Evolutionary conservation across 2,113 vertebrate species (phyloP).

Genomic region (Nothocercus julius): DNA sequence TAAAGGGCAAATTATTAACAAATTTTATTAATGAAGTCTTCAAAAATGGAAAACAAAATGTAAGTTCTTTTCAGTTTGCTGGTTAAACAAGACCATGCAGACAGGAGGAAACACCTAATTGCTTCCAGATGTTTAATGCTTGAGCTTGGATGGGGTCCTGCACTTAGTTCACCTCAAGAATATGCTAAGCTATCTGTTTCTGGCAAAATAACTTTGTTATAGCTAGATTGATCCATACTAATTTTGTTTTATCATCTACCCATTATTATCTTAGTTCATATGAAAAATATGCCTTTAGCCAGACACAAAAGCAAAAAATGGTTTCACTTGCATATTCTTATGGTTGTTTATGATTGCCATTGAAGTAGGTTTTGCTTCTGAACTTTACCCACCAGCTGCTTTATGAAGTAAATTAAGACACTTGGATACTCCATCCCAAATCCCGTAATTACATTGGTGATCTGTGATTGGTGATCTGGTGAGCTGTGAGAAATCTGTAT

Average conservation of each 20-base stretch:
- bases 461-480: neutral
- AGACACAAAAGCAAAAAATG: constrained; percentile 39
- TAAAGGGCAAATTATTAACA: neutral
- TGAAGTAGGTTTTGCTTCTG: constrained; percentile 6
- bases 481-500: neutral
- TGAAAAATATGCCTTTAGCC: constrained; percentile 67
- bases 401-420: neutral
- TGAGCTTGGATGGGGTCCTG: constrained; percentile 64
- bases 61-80: constrained; percentile 39
- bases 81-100: constrained; percentile 48
- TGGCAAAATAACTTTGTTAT: constrained; percentile 66
- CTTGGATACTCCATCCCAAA: neutral
- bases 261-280: constrained; percentile 58
- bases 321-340: constrained; percentile 28
- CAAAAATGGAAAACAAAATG: neutral
- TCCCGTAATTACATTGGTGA: neutral
- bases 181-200: constrained; percentile 69
- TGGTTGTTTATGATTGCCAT: neutral
- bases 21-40: neutral
- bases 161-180: constrained; percentile 69
- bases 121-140: constrained; percentile 77
- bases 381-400: neutral
- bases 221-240: constrained; percentile 52
- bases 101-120: constrained; percentile 67
- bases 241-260: constrained; percentile 58